Conservation (phyloP, 1,140 invertebrate species). For the Brachionus calyciflorus region DNA sequence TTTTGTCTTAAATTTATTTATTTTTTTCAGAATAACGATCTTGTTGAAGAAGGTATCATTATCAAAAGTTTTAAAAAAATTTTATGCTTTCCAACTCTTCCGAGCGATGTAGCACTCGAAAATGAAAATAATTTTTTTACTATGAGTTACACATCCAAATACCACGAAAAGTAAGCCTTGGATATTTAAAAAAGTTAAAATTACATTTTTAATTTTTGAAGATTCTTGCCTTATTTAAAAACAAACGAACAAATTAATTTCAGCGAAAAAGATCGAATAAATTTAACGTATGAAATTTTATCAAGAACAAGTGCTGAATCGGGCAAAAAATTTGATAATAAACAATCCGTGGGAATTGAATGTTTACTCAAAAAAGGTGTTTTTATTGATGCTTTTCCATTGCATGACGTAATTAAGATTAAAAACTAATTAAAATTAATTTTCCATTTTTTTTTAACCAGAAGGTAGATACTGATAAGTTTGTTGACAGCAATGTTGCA, state of each 20-base stretch:
- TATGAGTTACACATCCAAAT: neutral
- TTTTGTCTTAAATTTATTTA: neutral
- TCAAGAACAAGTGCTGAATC: neutral
- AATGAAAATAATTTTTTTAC: constrained; percentile 9
- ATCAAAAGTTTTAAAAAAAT: neutral
- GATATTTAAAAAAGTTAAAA: neutral
- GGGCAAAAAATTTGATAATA: neutral
- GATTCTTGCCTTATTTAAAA: no score
- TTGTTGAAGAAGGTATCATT: neutral
- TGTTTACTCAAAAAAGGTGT: neutral
- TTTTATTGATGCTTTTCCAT: constrained; percentile 15
- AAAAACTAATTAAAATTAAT: neutral
- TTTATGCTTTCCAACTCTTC: neutral
- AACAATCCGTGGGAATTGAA: constrained; percentile 1
- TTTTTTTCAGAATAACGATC: constrained; percentile 19
- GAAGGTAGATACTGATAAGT: neutral
- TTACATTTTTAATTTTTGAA: neutral
- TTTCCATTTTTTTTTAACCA: neutral
- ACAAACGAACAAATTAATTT: neutral
- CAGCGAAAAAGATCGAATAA: constrained; percentile 1
- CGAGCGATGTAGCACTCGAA: neutral
- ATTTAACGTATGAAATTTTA: constrained; percentile 28
- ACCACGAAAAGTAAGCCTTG: constrained; percentile 1
- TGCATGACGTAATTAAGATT: constrained; percentile 4
- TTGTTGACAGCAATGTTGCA: neutral